Conservation (phyloP, 2,113 vertebrate species). For the Pontoporia blainvillei region DNA sequence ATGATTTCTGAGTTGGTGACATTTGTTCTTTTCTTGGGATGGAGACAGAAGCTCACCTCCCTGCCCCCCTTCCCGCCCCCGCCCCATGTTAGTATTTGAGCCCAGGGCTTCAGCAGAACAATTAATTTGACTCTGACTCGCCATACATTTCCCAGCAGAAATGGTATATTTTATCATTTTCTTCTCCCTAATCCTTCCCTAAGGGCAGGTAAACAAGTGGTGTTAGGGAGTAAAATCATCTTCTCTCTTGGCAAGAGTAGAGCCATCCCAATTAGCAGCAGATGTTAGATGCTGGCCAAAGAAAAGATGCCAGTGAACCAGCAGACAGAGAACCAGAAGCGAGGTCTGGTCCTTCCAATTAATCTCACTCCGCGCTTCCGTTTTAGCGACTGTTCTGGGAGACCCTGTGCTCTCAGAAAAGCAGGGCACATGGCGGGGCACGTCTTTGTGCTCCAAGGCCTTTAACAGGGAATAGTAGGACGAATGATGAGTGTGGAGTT, state of each 20-base stretch:
- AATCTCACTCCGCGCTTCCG: rapidly evolving
- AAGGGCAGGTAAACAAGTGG: not conserved
- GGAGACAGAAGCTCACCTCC: not conserved
- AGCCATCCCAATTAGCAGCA: not conserved
- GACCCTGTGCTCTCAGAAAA: not conserved
- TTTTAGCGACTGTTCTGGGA: too few species aligned
- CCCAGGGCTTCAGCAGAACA: not conserved
- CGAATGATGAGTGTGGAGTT: rapidly evolving
- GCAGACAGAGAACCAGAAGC: not conserved
- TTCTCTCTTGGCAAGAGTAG: not conserved
- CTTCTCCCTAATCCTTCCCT: not conserved
- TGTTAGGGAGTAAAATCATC: not conserved
- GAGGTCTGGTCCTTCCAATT: not conserved
- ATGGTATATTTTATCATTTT: not conserved
- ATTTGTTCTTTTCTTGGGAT: not conserved
- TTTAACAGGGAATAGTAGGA: not conserved
- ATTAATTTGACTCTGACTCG: not conserved
- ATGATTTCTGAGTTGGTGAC: not conserved
- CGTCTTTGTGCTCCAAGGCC: not conserved
- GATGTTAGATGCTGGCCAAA: not conserved
- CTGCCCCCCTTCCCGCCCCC: too few species aligned
- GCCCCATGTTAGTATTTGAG: not conserved
- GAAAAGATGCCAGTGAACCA: not conserved
- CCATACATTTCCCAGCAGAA: not conserved
- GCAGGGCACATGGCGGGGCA: not conserved